Base-by-base conservation (phyloP, 2,888 invertebrate species). In the Aphelenchoides bicaudatus region DNA sequence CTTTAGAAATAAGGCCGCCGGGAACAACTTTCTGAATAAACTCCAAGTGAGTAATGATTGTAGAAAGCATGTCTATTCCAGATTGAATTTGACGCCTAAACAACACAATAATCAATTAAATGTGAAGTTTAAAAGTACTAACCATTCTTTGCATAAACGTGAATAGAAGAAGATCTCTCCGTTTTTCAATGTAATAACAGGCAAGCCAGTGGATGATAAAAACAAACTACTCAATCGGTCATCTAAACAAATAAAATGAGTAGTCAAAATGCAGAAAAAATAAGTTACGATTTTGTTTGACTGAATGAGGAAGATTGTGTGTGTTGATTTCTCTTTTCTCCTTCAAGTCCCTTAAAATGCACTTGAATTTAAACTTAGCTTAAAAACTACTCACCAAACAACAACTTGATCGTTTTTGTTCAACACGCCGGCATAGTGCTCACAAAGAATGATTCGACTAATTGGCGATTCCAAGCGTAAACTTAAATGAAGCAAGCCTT, bases 141-240 rank as follows among this genome's bases (percentile, higher is more conserved):
- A 43, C 43, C 43, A 43, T 6, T 8, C 25, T 8, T 43, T n/a
- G 21, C 21, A 19, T 43, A 10, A 8, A 43, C 16, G 16, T 25
- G 43, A 43, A 8, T 43, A 6, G 23, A 43, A 43, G 21, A 19
- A 43, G 25, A 43, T 25, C 10, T 43, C 43, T 10, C 43, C 43
- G 43, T 43, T 43, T 19, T 43, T 25, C 43, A 43, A n/a, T 19
- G 25, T 21, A n/a, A 43, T 25, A 8, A 43, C n/a, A 6, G 43
- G 43, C 6, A 21, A 21, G 10, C 43, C 43, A 25, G 16, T 21
- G 43, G 16, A 21, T 25, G 43, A 21, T 6, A 43, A 19, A 19
- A 25, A 6, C 21, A 19, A 43, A n/a, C 43, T 25, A 25, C 21
- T 43, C 21, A 43, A 21, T n/a, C 23, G 10, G 10, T 8, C 43